Base-by-base conservation (phyloP, 2,797 vertebrate genomes). In the Oceanodroma leucorhoa region DNA sequence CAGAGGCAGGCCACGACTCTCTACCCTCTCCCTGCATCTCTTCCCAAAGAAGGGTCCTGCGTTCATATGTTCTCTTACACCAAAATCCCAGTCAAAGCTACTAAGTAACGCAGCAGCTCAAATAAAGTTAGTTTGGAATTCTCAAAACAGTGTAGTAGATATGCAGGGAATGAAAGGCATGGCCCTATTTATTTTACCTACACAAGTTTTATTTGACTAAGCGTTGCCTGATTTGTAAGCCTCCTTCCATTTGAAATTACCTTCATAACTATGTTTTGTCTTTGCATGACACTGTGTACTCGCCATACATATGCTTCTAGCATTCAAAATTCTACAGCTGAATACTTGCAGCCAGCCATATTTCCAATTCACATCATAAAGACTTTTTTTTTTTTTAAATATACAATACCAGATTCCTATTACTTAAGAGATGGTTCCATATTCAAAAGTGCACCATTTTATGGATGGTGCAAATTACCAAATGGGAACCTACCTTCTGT, bases 291-390 rank as follows among this genome's bases (percentile, higher is more conserved):
- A 24, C 26, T 3, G 22, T 4, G 36, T 48, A 50, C 53, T 75
- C 13, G 36, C 41, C 4, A 9, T 10, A 71, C 4, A 5, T 3
- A n/a, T 0, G n/a, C 3, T 32, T 78, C 19, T 9, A 55, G 40
- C 41, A 57, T 77, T 64, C 29, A 67, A 2, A 70, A 48, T 43
- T 67, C 38, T 34, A 19, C 55, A 80, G 16, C 30, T 19, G 14
- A 83, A 5, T 38, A 43, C 16, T 60, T 83, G 23, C 57, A 91
- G 57, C 40, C 43, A 76, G n/a, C n/a, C 3, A 3, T 29, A 50
- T 1, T 66, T 60, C 75, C 32, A 70, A 17, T 18, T 71, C 6
- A 8, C 36, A 32, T 3, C 0, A 1, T 36, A 10, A 86, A 54
- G 10, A 10, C 10, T 32, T 84, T 76, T 21, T 41, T 48, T 27